Percentiles rank a stretch among this genome's conserved stretches.
These are phyloP conservation scores for Carassius gibelio DNA, from an alignment of 2,113 vertebrate genomes.

Conservation along the genomic window DNA sequence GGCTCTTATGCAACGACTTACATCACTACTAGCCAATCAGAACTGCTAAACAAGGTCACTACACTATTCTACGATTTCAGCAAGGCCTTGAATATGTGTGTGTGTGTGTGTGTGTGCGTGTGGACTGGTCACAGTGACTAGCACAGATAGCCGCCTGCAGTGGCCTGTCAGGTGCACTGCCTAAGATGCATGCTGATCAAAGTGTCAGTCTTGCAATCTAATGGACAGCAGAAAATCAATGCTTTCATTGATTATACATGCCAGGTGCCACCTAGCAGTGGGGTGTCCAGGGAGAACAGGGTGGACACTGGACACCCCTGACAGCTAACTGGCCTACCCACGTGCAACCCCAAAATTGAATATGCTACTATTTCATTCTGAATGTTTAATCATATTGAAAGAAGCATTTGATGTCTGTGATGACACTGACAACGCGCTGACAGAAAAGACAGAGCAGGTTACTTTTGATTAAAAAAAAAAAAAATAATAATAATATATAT, in stretches of 20 bases:
- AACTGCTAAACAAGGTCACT: constrained; percentile 53
- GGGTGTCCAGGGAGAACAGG: too few species aligned
- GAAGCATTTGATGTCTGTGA: too few species aligned
- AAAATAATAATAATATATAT: too few species aligned
- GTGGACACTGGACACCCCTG: too few species aligned
- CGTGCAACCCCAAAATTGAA: too few species aligned
- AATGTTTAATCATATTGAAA: too few species aligned
- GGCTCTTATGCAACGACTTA: constrained; percentile 67
- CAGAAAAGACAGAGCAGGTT: too few species aligned
- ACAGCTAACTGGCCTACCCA: too few species aligned
- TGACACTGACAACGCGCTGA: too few species aligned
- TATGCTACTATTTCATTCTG: too few species aligned
- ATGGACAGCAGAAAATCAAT: neutral
- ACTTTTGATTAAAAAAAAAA: too few species aligned
- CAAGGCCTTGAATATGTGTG: neutral
- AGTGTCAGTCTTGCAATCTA: neutral
- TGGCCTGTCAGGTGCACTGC: constrained; percentile 8
- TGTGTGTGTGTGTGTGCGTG: neutral
- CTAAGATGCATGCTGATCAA: neutral
- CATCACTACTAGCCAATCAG: constrained; percentile 65
- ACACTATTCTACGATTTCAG: constrained; percentile 59
- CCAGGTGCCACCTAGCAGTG: neutral
- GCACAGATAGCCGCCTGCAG: constrained; percentile 6
- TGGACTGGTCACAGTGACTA: constrained; percentile 44
- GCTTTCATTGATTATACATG: neutral